phyloP scores from a whole-genome alignment of 2,888 invertebrate genomes.

The Tetragonula carbonaria region DNA sequence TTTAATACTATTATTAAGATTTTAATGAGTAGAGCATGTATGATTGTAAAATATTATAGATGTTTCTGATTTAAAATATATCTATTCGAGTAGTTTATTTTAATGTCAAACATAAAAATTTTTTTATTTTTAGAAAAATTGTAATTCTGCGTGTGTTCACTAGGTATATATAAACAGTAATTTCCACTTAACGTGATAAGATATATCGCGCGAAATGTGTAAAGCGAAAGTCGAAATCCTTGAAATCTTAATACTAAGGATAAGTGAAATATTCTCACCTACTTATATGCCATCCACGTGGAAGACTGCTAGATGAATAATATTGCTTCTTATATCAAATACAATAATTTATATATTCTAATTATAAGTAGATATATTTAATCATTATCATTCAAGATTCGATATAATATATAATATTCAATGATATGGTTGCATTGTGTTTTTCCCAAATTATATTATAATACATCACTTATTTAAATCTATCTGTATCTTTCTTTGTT shows the following conservation, averaged over 20 bases:
- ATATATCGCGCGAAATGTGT: slow-evolving; percentile 4
- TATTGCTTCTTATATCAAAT: not conserved
- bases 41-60: not conserved
- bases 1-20: not conserved
- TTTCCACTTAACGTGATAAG: slow-evolving; percentile 19
- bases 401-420: too few species aligned
- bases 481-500: not conserved
- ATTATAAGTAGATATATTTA: not conserved
- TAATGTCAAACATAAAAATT: not conserved
- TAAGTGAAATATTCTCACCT: slow-evolving; percentile 1
- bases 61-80: not conserved
- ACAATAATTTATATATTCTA: not conserved
- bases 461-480: not conserved
- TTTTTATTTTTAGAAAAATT: not conserved
- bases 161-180: not conserved
- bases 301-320: not conserved
- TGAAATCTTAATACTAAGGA: slow-evolving; percentile 28
- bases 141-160: too few species aligned
- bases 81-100: not conserved
- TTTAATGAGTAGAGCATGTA: not conserved
- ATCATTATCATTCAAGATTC: not conserved
- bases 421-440: not conserved
- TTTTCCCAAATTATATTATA: not conserved
- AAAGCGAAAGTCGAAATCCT: slow-evolving; percentile 46
- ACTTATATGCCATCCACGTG: not conserved